These are phyloP conservation scores for Dermolepida albohirtum DNA, from an alignment of 2,888 invertebrate genomes.

Conservation along the genomic window DNA sequence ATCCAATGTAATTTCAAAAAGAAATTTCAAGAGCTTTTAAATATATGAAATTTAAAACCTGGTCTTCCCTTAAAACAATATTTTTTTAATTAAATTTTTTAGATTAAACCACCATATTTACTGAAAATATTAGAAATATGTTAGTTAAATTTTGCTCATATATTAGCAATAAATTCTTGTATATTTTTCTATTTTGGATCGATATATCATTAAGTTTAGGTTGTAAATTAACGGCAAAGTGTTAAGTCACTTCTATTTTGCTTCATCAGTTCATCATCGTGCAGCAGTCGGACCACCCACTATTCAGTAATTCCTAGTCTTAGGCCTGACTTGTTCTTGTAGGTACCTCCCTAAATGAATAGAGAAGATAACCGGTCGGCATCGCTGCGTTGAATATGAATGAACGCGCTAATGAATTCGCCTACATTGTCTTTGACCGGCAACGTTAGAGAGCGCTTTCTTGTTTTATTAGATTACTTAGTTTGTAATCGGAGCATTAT, in stretches of 20 bases:
- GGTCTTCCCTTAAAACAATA: too few relatives aligned
- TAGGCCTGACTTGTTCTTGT: conserved; percentile 30
- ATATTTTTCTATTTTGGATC: too few relatives aligned
- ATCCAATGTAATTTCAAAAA: too few relatives aligned
- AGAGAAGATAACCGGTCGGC: conserved; percentile 20
- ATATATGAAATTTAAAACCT: too few relatives aligned
- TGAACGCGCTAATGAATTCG: conserved; percentile 49
- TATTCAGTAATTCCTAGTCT: conserved; percentile 29
- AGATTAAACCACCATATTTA: too few relatives aligned
- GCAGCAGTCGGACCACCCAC: conserved; percentile 22
- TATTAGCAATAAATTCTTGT: too few relatives aligned
- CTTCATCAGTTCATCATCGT: conserved; percentile 22
- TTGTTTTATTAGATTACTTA: conserved; percentile 45
- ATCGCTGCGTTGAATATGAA: conserved; percentile 46
- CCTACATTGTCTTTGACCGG: conserved; percentile 49
- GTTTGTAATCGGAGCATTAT: conserved; percentile 42
- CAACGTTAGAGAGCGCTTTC: conserved; percentile 43
- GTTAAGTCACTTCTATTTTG: conserved; percentile 2
- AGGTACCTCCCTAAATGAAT: conserved; percentile 32
- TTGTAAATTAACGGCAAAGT: too few relatives aligned
- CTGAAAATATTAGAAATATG: too few relatives aligned
- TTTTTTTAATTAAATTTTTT: too few relatives aligned
- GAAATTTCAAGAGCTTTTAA: too few relatives aligned
- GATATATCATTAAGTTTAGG: too few relatives aligned
- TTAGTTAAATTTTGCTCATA: too few relatives aligned